These are phyloP conservation scores for Gavialis gangeticus DNA, from an alignment of 2,113 vertebrate species.

Conservation along the genomic window DNA sequence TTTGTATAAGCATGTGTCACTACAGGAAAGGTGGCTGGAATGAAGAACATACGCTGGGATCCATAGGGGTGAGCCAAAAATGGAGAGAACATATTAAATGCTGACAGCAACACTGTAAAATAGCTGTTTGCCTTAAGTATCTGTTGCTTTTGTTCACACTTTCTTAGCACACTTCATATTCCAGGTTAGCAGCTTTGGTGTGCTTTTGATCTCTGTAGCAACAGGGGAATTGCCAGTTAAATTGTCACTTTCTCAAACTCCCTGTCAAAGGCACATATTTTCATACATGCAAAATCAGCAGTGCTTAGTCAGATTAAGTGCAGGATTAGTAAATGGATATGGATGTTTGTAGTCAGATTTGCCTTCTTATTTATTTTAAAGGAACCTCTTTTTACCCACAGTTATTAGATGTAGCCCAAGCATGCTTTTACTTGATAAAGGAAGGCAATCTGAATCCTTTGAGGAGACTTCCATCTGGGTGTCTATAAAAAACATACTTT, in stretches of 20 bases:
- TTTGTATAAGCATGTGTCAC: background rate
- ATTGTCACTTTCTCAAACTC: constrained; percentile 53
- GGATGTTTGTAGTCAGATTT: constrained; percentile 17
- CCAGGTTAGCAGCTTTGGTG: constrained; percentile 54
- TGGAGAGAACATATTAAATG: constrained; percentile 12
- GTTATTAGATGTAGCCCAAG: background rate
- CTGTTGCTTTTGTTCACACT: constrained; percentile 58
- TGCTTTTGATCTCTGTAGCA: constrained; percentile 53
- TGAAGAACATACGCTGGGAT: background rate
- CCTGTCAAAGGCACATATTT: constrained; percentile 33
- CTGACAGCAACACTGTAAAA: background rate
- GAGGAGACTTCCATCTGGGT: background rate
- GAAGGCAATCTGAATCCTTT: background rate
- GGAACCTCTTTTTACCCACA: background rate
- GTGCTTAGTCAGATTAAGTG: constrained; percentile 39
- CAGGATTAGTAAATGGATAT: constrained; percentile 46
- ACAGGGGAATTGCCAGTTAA: constrained; percentile 54
- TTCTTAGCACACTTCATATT: constrained; percentile 35
- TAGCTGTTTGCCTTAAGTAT: constrained; percentile 36
- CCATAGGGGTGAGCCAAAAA: constrained; percentile 10
- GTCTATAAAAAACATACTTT: background rate
- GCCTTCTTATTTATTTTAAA: background rate
- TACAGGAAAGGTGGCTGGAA: background rate
- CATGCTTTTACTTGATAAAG: background rate
- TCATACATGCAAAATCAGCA: constrained; percentile 46